Base-by-base conservation (phyloP, 2,888 invertebrate genomes). In the Epistrophe grossulariae region DNA sequence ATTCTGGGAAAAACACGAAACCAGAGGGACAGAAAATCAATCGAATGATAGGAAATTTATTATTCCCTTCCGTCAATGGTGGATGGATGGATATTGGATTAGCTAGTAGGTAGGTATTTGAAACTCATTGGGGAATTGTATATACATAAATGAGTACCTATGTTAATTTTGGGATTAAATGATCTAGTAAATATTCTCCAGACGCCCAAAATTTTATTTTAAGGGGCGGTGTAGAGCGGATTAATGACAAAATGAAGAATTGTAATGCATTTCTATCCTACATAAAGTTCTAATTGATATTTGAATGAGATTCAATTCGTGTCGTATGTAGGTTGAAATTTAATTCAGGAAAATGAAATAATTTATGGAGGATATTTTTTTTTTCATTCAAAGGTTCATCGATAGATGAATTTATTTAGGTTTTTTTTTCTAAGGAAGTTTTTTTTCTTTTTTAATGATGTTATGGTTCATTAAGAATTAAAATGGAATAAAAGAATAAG, bases 11-110 rank as follows among this genome's bases (percentile, higher is more conserved):
- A 68, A 50, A 48, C 48, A 38, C 73, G 17, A 43, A 73, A 45
- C 28, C 73, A 45, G 48, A 31, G 31, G 57, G 35, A 35, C 73
- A 70, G 81, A 78, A 81, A 78, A 81, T 70, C 35, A 74, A 52
- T 57, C 85, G 85, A 81, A 79, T 81, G 78, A n/a, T n/a, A n/a
- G 85, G 35, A 85, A 66, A 85, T 85, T 81, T 85, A 81, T 81
- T 81, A 85, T 71, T 81, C 78, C 81, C 85, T 85, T 81, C 85
- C 81, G 85, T 38, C 50, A 13, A 74, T 59, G 73, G 40, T 60
- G 28, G 55, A 70, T 31, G 7, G 7, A 5, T 5, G 28, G 3
- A 5, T 24, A 24, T 1, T 24, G 24, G 24, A 31, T 52, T 52
- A 52, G 31, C 52, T 52, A 11, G 10, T 10, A 6, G 9, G 11